phyloP scores from a whole-genome alignment of 2,113 vertebrate species.

The Gallinago paraguaiae region DNA sequence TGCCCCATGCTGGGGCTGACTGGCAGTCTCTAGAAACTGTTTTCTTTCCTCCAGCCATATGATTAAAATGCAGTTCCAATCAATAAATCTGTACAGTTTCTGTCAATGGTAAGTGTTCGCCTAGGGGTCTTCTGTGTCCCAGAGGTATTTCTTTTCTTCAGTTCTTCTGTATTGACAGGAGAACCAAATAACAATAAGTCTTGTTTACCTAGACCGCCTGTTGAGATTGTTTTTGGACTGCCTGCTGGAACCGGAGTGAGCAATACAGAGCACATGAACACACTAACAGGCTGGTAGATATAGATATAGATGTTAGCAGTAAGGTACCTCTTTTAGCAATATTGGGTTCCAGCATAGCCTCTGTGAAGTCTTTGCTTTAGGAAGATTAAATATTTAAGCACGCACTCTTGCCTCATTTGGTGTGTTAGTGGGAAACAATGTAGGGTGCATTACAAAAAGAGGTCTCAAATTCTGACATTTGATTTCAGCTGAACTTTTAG shows the following conservation, averaged over 20 bases:
- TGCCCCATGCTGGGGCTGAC: slow-evolving; percentile 6
- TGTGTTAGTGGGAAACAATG: not conserved
- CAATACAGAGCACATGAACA: not conserved
- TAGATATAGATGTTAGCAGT: not conserved
- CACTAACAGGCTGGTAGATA: not conserved
- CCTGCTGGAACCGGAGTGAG: not conserved
- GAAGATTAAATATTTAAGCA: not conserved
- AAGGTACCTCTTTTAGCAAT: not conserved
- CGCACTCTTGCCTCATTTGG: not conserved
- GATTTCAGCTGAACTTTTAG: not conserved
- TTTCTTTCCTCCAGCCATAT: slow-evolving; percentile 6
- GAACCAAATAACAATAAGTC: not conserved
- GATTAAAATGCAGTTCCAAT: slow-evolving; percentile 39
- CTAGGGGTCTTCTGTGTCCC: not conserved
- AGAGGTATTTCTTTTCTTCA: not conserved
- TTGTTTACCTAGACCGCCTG: not conserved
- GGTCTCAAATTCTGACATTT: not conserved
- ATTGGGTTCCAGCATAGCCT: not conserved
- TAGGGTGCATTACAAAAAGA: not conserved
- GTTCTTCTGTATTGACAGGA: not conserved
- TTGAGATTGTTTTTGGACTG: not conserved
- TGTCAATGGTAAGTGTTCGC: not conserved
- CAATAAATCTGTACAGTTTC: not conserved
- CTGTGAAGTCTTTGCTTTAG: not conserved
- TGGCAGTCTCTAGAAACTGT: slow-evolving; percentile 17